A percentile compares a stretch with the other conserved stretches of the same genome.
These are phyloP conservation scores for Pyrocephalus nanus DNA, from an alignment of 2,797 vertebrate genomes.

Conservation along the genomic window DNA sequence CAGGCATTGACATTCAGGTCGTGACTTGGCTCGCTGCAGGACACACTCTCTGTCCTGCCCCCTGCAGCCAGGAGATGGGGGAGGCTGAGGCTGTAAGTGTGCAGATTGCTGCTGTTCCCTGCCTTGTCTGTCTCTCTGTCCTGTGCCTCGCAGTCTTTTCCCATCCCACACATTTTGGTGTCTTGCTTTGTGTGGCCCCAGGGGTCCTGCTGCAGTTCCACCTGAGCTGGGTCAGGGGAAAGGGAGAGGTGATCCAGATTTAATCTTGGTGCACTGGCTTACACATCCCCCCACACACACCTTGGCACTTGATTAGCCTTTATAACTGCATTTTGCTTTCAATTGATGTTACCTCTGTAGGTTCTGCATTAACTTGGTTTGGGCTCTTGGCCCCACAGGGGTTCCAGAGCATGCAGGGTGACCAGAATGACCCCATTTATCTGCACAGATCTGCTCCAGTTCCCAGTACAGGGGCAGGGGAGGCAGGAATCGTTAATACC, in stretches of 20 bases:
- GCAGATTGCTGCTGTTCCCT: not conserved
- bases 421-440: not conserved
- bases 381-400: not conserved
- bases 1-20: not conserved
- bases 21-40: not conserved
- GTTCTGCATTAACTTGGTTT: not conserved
- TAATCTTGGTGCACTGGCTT: not conserved
- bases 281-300: not conserved
- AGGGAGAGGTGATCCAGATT: rapidly evolving
- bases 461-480: not conserved
- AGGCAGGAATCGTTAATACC: not conserved
- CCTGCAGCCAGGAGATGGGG: not conserved
- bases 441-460: not conserved
- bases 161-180: rapidly evolving
- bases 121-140: not conserved
- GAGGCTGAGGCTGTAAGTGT: not conserved
- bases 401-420: too few relatives aligned
- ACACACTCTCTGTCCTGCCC: not conserved
- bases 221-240: not conserved
- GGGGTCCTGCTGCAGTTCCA: not conserved
- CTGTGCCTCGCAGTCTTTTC: rapidly evolving
- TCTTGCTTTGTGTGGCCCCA: not conserved
- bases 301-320: not conserved
- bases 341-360: not conserved
- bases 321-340: not conserved